Base-by-base conservation (phyloP, 1,140 invertebrate genomes). In the Zaprionus davidi region DNA sequence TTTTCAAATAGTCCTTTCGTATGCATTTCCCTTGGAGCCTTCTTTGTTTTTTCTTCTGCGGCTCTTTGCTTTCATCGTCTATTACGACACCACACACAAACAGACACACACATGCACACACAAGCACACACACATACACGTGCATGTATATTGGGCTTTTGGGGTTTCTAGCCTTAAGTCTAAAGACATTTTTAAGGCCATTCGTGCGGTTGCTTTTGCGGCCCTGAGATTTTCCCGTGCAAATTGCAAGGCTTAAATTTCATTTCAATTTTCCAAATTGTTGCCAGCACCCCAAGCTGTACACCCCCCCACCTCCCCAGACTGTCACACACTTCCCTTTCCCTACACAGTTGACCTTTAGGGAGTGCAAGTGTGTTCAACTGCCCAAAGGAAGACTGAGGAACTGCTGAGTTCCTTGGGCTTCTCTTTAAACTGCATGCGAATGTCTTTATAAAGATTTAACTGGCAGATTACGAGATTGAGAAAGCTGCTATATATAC, bases 241-340 rank as follows among this genome's bases (percentile, higher is more conserved):
- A 84, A 88, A 88, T 87, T 88, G 81, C 85, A 90, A 76, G 78
- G 81, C 79, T 88, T 79, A 76, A 90, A 90, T 90, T 88, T 88
- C 71, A 78, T 88, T 88, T 87, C 84, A 80, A 87, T 78, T 81
- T 87, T 72, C 66, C 82, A 84, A 84, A 84, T 85, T 85, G 82
- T 81, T 78, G 65, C 78, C 46, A 53, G 26, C 12, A 31, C 58
- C 60, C 3, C 41, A 4, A 12, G 12, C 24, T 28, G 26, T 7
- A 7, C 3, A 7, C 3, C 58, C 56, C 20, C 9, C 5, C 2
- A 1, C 13, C 6, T 13, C 12, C 34, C 0, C 24, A 26, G 24
- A 0, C 9, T 20, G 28, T 7, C 12, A 70, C 36, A 17, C n/a
- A 13, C 22, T 51, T 2, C 22, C 0, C 51, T 15, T 9, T 26